Evolutionary conservation across 2,888 invertebrate genomes (phyloP), one percentile per base, ranked within the genome.

Genomic region (Ectobius pallidus): DNA sequence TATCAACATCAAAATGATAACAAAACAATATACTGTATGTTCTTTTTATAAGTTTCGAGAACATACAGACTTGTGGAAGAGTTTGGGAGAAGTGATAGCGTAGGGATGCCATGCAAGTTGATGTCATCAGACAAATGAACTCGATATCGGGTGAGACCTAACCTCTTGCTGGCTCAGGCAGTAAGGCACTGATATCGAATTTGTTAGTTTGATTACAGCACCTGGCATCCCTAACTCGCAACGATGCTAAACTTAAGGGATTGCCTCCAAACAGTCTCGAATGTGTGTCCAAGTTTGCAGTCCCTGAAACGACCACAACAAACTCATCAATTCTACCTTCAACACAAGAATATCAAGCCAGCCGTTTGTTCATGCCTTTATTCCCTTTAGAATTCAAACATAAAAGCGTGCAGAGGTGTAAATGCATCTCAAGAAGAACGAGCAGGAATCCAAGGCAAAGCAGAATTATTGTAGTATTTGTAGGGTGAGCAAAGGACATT

Each of bases 281-380:
- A 92, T 90, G 84, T 92, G 91, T 71, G 88, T 88, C 92, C 92
- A 92, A 62, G 91, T 89, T 84, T 91, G 91, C 58, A 92, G 83
- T 76, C 91, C 91, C 92, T 92, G 84, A 71, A 84, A 84, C 34
- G 7, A 34, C 34, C 6, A 34, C 34, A 34, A 34, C 11, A 6
- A 34, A 34, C 34, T n/a, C n/a, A n/a, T n/a, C n/a, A n/a, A n/a
- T n/a, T n/a, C n/a, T n/a, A n/a, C n/a, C n/a, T n/a, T n/a, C n/a
- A n/a, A n/a, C n/a, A n/a, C n/a, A n/a, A n/a, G n/a, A n/a, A n/a
- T n/a, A n/a, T n/a, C n/a, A n/a, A n/a, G n/a, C n/a, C n/a, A n/a
- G n/a, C n/a, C n/a, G n/a, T n/a, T n/a, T n/a, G n/a, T n/a, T n/a
- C n/a, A n/a, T n/a, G n/a, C n/a, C n/a, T n/a, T n/a, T n/a, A n/a